Percentiles rank a stretch among this genome's conserved stretches.
phyloP scores from a whole-genome alignment of 1,140 invertebrate genomes.

The Pantala flavescens region DNA sequence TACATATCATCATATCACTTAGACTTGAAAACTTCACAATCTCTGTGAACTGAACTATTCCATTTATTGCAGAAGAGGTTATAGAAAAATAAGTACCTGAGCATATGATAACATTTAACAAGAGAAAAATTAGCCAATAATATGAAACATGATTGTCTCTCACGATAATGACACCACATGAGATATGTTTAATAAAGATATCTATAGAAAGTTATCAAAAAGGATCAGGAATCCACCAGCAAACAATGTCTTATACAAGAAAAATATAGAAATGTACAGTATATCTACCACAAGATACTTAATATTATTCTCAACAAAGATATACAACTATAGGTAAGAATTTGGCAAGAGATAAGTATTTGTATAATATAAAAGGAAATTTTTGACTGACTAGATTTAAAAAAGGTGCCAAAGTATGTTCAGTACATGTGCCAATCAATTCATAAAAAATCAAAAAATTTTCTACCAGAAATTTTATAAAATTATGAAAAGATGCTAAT shows the following conservation, averaged over 20 bases:
- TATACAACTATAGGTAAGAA: no score
- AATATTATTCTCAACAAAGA: no score
- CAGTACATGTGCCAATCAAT: background rate
- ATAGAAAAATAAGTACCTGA: conserved; percentile 7
- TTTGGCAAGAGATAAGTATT: no score
- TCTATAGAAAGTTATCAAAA: background rate
- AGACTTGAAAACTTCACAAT: background rate
- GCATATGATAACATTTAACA: background rate
- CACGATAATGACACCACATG: background rate
- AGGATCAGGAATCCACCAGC: background rate
- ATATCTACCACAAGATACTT: no score
- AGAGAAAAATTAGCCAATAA: conserved; percentile 4
- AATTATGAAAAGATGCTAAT: background rate
- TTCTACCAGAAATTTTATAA: background rate
- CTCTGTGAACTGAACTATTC: background rate
- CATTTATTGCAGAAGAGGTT: background rate
- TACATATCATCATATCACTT: background rate
- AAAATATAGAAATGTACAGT: no score
- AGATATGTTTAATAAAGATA: background rate
- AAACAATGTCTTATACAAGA: no score
- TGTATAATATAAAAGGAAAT: no score
- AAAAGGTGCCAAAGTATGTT: no score
- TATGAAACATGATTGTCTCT: conserved; percentile 3
- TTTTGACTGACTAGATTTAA: no score
- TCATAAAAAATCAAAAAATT: background rate